Conservation (phyloP, 2,113 vertebrate species). For the Podarcis cretensis region DNA sequence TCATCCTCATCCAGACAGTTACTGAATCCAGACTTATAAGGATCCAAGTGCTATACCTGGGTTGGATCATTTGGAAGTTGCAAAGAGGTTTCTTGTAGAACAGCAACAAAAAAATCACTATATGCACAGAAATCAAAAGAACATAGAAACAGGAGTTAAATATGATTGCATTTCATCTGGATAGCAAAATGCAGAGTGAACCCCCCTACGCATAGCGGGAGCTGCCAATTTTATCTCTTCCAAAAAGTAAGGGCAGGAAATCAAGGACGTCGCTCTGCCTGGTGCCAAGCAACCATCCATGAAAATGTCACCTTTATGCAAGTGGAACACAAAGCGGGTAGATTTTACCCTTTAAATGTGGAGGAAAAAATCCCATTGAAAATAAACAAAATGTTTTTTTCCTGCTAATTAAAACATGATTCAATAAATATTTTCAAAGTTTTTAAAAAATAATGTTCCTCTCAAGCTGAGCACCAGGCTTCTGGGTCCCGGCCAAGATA, state of each 20-base stretch:
- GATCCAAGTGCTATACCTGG: not conserved
- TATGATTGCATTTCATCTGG: constrained; percentile 71
- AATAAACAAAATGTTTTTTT: constrained; percentile 78
- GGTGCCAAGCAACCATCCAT: constrained; percentile 74
- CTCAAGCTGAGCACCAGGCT: constrained; percentile 77
- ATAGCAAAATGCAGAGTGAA: constrained; percentile 69
- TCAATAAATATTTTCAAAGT: constrained; percentile 79
- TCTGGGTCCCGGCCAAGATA: constrained; percentile 71
- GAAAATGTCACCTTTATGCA: constrained; percentile 77
- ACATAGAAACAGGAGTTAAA: constrained; percentile 70
- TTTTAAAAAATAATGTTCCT: constrained; percentile 74
- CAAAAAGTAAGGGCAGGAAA: constrained; percentile 77
- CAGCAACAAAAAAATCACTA: constrained; percentile 56
- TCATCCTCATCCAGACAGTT: not conserved
- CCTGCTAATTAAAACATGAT: constrained; percentile 77
- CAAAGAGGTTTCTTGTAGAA: constrained; percentile 33
- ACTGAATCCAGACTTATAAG: not conserved
- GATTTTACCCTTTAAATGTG: constrained; percentile 74
- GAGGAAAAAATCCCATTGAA: constrained; percentile 70
- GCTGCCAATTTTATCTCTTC: constrained; percentile 76
- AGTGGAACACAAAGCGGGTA: constrained; percentile 69
- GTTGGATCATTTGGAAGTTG: not conserved
- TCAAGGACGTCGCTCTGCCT: constrained; percentile 73
- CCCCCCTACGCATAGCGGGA: constrained; percentile 66
- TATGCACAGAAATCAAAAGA: constrained; percentile 67